phyloP scores from a whole-genome alignment of 2,888 invertebrate species.

The Sylvicola fuscatus region DNA sequence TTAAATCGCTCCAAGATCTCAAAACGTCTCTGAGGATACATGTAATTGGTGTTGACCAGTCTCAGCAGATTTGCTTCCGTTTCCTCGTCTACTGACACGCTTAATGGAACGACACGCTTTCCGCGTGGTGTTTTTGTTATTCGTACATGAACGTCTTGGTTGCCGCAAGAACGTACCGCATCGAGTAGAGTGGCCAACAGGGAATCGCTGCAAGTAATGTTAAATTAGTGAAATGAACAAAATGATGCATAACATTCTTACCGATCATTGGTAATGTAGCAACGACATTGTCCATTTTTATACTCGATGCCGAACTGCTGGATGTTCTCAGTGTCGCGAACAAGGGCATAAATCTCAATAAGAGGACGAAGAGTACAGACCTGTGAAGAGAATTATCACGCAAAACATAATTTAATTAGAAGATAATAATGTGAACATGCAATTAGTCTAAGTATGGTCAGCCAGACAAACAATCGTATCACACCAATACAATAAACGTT shows the following conservation, averaged over 20 bases:
- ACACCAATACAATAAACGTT: too few relatives aligned
- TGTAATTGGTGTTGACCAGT: slow-evolving; percentile 34
- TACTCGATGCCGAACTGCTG: slow-evolving; percentile 91
- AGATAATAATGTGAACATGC: too few relatives aligned
- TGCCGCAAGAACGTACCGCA: slow-evolving; percentile 91
- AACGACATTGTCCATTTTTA: slow-evolving; percentile 70
- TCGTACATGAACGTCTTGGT: slow-evolving; percentile 87
- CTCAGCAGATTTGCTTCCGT: slow-evolving; percentile 65
- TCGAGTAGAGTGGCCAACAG: slow-evolving; percentile 87
- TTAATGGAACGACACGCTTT: slow-evolving; percentile 72
- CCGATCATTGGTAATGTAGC: slow-evolving; percentile 84
- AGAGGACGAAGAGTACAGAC: slow-evolving; percentile 67
- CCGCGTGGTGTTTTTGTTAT: slow-evolving; percentile 70
- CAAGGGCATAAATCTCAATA: slow-evolving; percentile 72
- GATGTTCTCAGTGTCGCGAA: slow-evolving; percentile 75
- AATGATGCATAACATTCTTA: slow-evolving; percentile 16
- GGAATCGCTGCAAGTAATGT: slow-evolving; percentile 50
- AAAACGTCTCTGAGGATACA: slow-evolving; percentile 31
- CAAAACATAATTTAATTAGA: not conserved
- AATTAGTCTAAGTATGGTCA: too few relatives aligned
- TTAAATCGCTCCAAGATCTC: slow-evolving; percentile 90
- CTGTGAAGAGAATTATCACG: slow-evolving; percentile 5
- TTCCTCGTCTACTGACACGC: slow-evolving; percentile 87
- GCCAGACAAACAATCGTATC: too few relatives aligned
- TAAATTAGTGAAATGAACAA: slow-evolving; percentile 1